Evolutionary conservation across 2,113 vertebrate species (phyloP), one percentile per base, ranked within the genome.

Genomic region (Chionomys nivalis): DNA sequence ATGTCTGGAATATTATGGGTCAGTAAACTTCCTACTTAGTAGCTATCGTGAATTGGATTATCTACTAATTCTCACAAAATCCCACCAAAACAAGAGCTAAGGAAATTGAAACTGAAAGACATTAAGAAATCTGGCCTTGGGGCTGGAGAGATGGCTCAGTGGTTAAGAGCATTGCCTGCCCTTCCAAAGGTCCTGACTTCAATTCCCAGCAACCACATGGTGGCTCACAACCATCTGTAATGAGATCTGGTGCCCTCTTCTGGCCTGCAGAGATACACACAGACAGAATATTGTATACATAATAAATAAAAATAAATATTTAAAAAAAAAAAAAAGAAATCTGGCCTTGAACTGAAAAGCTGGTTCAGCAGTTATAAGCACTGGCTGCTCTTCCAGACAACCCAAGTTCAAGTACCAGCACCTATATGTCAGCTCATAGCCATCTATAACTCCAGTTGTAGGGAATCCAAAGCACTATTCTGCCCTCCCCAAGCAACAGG

Each of bases 41-140:
- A 90, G 7, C 95, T 83, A 49, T 78, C 13, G 70, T 31, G 82
- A 42, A 90, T 85, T 63, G 90, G 52, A 83, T 93, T 61, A 89
- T 31, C 68, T 77, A 87, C n/a, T 89, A 97, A 89, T 83, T 83
- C n/a, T 95, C 24, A 92, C 4, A 78, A 91, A 5, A 63, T 39
- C n/a, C 47, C 61, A 89, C 93, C 88, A 42, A 75, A 82, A 5
- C 8, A 55, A 66, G 8, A 28, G 14, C 36, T 4, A 26, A 77
- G 31, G 49, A 96, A 90, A 81, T 26, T 86, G 39, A 96, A 97
- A 42, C 4, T 63, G 44, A 77, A 23, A 14, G 16, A 94, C 42
- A 95, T 89, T 86, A 95, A 75, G 72, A 93, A 95, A 96, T 65
- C 17, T 94, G 49, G 24, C 63, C 95, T 63, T 63, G 24, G n/a